These are phyloP conservation scores for Julus scanicus DNA, from an alignment of 2,888 invertebrate species.

Conservation along the genomic window DNA sequence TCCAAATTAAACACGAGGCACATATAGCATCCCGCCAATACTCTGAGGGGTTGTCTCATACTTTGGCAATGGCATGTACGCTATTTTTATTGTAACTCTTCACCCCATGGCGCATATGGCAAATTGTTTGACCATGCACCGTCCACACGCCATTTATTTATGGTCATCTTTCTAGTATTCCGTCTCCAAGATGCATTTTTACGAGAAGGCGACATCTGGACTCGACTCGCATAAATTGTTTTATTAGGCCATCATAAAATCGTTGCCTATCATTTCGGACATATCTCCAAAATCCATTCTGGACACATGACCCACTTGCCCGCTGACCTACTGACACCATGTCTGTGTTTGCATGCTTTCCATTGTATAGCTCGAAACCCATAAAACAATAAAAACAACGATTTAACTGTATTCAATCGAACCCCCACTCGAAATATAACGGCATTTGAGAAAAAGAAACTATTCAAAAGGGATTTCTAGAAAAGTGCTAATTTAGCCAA, in stretches of 20 bases:
- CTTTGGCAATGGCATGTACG: background rate
- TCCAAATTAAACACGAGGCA: no score
- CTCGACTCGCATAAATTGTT: conserved; percentile 33
- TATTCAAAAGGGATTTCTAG: background rate
- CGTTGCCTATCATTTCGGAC: background rate
- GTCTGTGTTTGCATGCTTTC: conserved; percentile 9
- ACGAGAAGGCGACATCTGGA: conserved; percentile 27
- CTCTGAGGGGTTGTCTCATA: background rate
- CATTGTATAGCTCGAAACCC: background rate
- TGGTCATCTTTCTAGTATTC: background rate
- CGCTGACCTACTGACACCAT: conserved; percentile 7
- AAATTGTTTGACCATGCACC: background rate
- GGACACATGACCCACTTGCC: background rate
- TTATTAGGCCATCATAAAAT: conserved; percentile 33
- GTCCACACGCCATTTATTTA: conserved; percentile 25
- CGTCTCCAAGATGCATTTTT: conserved; percentile 33
- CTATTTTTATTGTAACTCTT: conserved; percentile 12
- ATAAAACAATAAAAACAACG: conserved; percentile 12
- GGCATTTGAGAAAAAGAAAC: background rate
- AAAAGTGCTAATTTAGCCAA: background rate
- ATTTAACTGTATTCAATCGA: background rate
- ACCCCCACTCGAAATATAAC: background rate
- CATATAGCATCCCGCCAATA: no score
- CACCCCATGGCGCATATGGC: background rate
- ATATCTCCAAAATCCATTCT: conserved; percentile 10